Base-by-base conservation (phyloP, 2,797 vertebrate species). In the Allobates femoralis region DNA sequence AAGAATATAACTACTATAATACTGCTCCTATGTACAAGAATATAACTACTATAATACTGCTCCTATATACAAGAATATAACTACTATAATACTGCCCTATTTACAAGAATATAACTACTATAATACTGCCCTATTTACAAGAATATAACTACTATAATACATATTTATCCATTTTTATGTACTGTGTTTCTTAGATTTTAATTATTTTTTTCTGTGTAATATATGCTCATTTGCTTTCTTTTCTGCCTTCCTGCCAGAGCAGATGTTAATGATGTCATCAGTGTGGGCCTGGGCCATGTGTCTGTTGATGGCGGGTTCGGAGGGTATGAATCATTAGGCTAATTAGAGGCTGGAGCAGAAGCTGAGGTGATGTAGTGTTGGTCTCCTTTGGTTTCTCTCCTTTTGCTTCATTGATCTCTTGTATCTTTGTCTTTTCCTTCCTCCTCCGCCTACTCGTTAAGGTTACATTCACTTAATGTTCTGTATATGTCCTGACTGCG, bases 261-360 rank as follows among this genome's bases (percentile, higher is more conserved):
- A 80, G 84, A 79, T 86, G 84, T 80, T 85, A 85, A 62, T 79
- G 74, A 85, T 79, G 77, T 86, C 77, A 80, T 86, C 53, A 74
- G n/a, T 23, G 7, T 51, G 23, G 37, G 56, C 69, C 78, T 26
- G 7, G 74, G 34, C 81, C 55, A 53, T 83, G 37, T 78, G 80
- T 83, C 32, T 60, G 51, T 21, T 46, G 58, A n/a, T 71, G 80
- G 79, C 55, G 23, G 62, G 81, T 34, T 80, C 64, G 46, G 37
- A 80, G 81, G 86, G 66, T 67, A 84, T 37, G 32, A 87, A 79
- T 84, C 81, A 84, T 87, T 87, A 79, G 56, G 30, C 76, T 87
- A 80, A 87, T 87, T 87, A 87, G 86, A 66, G 53, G 28, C 26
- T 0, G 50, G 23, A 18, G 75, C 64, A n/a, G 56, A 26, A 16